Evolutionary conservation across 1,140 invertebrate species (phyloP).

Genomic region (Pissodes strobi): DNA sequence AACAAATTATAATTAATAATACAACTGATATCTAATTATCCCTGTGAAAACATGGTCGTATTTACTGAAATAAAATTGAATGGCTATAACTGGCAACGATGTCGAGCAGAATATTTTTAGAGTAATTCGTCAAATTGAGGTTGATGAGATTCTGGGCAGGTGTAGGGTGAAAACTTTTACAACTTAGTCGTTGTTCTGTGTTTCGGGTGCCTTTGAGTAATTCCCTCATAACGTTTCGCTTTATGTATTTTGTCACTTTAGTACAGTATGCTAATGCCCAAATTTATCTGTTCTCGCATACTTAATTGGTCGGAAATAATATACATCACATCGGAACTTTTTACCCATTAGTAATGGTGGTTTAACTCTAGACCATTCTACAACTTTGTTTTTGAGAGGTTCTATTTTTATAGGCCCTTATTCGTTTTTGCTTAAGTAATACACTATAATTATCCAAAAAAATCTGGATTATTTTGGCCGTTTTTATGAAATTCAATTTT

Average conservation of each 20-base stretch:
- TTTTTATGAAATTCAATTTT: no score
- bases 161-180: slow-evolving; percentile 25
- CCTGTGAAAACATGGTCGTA: not conserved
- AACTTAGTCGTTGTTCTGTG: slow-evolving; percentile 18
- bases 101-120: slow-evolving; percentile 4
- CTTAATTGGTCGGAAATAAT: slow-evolving; percentile 8
- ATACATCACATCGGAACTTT: not conserved
- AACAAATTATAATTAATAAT: no score
- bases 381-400: no score
- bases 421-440: no score
- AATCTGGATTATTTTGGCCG: no score
- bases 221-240: slow-evolving; percentile 24
- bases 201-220: slow-evolving; percentile 22
- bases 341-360: not conserved
- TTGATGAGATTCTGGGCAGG: slow-evolving; percentile 31
- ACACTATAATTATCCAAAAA: no score
- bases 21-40: no score
- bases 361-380: no score
- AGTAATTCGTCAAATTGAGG: slow-evolving; percentile 17
- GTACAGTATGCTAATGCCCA: not conserved
- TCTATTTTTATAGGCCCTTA: no score
- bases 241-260: slow-evolving; percentile 26
- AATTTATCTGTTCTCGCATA: not conserved
- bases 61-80: no score
- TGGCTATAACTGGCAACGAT: slow-evolving; percentile 2